Percentiles rank a stretch among this genome's conserved stretches.
Evolutionary conservation across 1,140 invertebrate genomes (phyloP).

Genomic region (Bombyx mandarina): DNA sequence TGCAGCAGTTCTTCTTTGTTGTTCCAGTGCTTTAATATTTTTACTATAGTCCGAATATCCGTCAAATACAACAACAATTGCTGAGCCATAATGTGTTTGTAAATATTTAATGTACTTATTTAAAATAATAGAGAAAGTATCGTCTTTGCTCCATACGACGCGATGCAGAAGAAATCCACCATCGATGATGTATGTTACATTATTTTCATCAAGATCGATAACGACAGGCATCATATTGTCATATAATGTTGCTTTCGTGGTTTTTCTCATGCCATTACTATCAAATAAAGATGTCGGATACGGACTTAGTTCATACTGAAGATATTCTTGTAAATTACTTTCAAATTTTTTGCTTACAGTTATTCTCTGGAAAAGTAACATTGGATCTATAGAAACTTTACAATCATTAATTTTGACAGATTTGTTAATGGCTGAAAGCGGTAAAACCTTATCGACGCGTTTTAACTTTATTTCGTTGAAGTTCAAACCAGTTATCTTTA

Average conservation of each 20-base stretch:
- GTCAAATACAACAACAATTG: constrained; percentile 38
- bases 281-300: constrained; percentile 35
- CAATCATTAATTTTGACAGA: constrained; percentile 37
- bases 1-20: constrained; percentile 28
- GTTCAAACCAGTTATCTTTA: constrained; percentile 27
- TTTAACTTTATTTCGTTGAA: constrained; percentile 46
- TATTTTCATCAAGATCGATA: constrained; percentile 20
- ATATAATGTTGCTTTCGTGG: constrained; percentile 37
- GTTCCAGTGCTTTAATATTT: constrained; percentile 25
- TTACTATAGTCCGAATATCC: constrained; percentile 27
- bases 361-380: constrained; percentile 52
- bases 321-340: constrained; percentile 36
- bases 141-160: constrained; percentile 30
- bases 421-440: constrained; percentile 31
- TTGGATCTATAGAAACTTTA: constrained; percentile 36
- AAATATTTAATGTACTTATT: constrained; percentile 19
- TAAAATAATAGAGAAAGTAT: constrained; percentile 34
- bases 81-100: constrained; percentile 8
- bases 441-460: constrained; percentile 35
- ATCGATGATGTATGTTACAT: constrained; percentile 23
- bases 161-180: constrained; percentile 33
- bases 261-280: constrained; percentile 30
- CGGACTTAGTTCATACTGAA: constrained; percentile 39
- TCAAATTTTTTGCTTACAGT: constrained; percentile 14
- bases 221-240: constrained; percentile 29